These are phyloP conservation scores for Nerophis ophidion DNA, from an alignment of 2,113 vertebrate species.

Conservation along the genomic window DNA sequence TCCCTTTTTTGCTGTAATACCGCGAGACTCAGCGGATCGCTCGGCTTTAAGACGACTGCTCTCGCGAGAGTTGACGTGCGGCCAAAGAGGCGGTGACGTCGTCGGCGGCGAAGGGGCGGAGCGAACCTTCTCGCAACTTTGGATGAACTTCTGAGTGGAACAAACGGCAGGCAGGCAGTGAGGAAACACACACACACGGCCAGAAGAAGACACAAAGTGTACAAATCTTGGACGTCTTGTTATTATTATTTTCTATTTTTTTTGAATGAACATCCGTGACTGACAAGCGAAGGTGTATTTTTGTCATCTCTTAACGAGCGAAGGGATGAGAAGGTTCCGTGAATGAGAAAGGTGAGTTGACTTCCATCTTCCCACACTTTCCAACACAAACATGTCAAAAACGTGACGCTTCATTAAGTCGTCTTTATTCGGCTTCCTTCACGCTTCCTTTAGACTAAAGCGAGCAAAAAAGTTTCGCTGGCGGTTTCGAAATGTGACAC, in stretches of 20 bases:
- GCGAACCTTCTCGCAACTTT: constrained; percentile 66
- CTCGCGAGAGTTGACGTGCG: constrained; percentile 55
- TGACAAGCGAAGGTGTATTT: constrained; percentile 17
- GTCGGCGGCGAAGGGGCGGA: constrained; percentile 53
- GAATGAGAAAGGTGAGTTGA: constrained; percentile 48
- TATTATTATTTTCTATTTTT: neutral
- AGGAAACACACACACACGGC: constrained; percentile 4
- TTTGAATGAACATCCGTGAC: constrained; percentile 12
- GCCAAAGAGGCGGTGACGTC: constrained; percentile 57
- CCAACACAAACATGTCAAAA: neutral
- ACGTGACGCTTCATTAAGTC: neutral
- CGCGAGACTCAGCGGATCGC: constrained; percentile 30
- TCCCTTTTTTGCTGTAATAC: neutral
- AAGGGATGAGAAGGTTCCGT: constrained; percentile 11
- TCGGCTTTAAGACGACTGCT: fast-evolving
- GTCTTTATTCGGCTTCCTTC: neutral
- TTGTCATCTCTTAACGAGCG: constrained; percentile 1
- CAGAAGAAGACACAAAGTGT: constrained; percentile 9
- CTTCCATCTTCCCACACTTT: neutral
- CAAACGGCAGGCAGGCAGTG: constrained; percentile 48
- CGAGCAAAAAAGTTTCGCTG: constrained; percentile 39
- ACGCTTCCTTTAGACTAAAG: constrained; percentile 6
- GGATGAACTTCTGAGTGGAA: constrained; percentile 73
- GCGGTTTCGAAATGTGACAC: neutral
- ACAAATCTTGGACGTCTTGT: constrained; percentile 7